These are phyloP conservation scores for Aricia artaxerxes DNA, from an alignment of 2,888 invertebrate genomes.

Conservation along the genomic window DNA sequence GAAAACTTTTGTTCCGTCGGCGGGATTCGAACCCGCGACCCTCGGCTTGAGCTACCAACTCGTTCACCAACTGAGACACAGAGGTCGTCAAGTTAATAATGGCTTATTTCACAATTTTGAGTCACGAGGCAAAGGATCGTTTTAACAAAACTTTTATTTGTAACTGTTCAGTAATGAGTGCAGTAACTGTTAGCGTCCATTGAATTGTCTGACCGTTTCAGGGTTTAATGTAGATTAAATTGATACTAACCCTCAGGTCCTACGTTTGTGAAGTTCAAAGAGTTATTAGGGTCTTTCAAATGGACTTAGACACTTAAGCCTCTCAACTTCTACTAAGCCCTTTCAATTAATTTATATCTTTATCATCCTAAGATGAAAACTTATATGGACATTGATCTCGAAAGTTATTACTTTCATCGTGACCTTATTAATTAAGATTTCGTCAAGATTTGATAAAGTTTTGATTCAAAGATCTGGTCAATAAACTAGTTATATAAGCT, in stretches of 20 bases:
- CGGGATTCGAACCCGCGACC: too few relatives aligned
- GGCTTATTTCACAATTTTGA: too few relatives aligned
- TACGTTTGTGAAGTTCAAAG: background rate
- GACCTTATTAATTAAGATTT: background rate
- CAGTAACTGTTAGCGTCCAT: background rate
- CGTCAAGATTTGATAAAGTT: background rate
- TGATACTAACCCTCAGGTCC: background rate
- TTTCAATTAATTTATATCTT: conserved; percentile 1
- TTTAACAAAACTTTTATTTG: background rate
- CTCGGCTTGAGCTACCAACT: too few relatives aligned
- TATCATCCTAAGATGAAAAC: background rate
- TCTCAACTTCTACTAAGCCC: background rate
- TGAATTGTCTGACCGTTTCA: background rate
- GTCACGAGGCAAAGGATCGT: too few relatives aligned
- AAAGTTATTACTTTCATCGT: background rate
- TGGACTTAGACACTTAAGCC: background rate
- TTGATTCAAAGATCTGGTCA: background rate
- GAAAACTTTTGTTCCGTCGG: too few relatives aligned
- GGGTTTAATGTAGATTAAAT: background rate
- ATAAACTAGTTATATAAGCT: background rate
- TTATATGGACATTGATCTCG: background rate
- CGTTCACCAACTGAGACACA: too few relatives aligned
- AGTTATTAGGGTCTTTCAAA: background rate
- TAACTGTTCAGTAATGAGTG: background rate
- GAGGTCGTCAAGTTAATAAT: too few relatives aligned